Evolutionary conservation across 92 coral and sea anemone species (phyloP), one percentile per base, ranked within the genome.

Genomic region (Epizoanthus stellaris): DNA sequence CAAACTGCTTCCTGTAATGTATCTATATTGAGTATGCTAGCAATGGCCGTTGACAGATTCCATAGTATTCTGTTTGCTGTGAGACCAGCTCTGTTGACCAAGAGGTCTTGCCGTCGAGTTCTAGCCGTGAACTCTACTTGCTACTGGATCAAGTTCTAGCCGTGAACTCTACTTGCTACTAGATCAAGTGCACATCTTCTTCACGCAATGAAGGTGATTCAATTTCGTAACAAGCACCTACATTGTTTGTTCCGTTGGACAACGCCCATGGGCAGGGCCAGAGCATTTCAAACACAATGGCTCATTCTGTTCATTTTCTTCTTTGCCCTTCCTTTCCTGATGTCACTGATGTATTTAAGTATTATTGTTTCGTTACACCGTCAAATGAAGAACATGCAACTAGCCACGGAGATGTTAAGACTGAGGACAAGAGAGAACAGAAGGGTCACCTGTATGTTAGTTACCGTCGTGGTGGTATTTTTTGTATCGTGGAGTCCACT

Each of bases 31-130:
- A 75, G 66, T 3, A 75, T 75, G 80, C 43, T 75, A 34, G 21
- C 59, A 34, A 75, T 75, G 7, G 65, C 80, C 57, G 30, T 57
- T 75, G 80, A 75, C 42, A 75, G 80, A 30, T 75, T 75, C 59
- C 80, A 75, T 5, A 75, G 80, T 23, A 75, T 75, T 17, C 21
- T 75, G 8, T 75, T 15, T 43, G 80, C 80, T 2, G 52, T 30
- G 13, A 56, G 61, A 30, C 80, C 80, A 39, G 65, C 80, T 8
- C 40, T 75, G 4, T 23, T 75, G 80, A 54, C 80, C 14, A 54
- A 15, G 12, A 30, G 3, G 49, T 14, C 66, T 15, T 75, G 80
- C 65, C 6, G 66, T 5, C 23, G 65, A 57, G 67, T 34, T 45
- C 36, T 75, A 56, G 67, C 34, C n/a, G 20, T 30, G 36, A 75